Base-by-base conservation (phyloP, 2,888 invertebrate species). In the Liposcelis brunnea region DNA sequence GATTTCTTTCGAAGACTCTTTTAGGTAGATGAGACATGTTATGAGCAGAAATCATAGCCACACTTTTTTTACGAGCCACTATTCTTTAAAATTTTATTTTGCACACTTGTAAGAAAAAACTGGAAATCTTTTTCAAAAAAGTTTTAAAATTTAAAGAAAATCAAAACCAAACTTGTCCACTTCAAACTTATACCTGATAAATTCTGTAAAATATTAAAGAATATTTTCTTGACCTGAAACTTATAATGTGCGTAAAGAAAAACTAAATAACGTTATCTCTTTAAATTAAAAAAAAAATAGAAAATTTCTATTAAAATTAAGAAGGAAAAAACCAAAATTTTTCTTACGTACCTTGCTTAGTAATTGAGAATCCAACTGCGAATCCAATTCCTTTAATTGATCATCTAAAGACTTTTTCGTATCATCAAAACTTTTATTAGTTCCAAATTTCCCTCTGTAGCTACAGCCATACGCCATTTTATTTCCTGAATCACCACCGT, bases 341-440 rank as follows among this genome's bases (percentile, higher is more conserved):
- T 11, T 32, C 32, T 32, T 11, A 32, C 32, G 21, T 55, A 56
- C 56, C 56, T 56, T 56, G 35, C 42, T 78, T 63, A 79, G 74
- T 58, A 80, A 74, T 61, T 76, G 74, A 47, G 74, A 72, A 62
- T 76, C 74, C 56, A 80, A 69, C 52, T 83, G 81, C 51, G 80
- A 81, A 65, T 84, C 83, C 54, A 84, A 72, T 63, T 82, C 82
- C 60, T 83, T 83, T 54, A 84, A 68, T 62, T 83, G 81, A 63
- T 79, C 79, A 62, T 83, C 83, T 55, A 83, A 68, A 32, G 80
- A 77, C 53, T 80, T 75, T 49, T 78, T 79, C 10, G 77, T 75
- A 60, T 78, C 75, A 63, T 80, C 80, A 63, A 79, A 81, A 52
- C 75, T 70, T 53, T 70, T 69, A 54, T 68, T 69, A 49, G 67